phyloP scores from a whole-genome alignment of 2,888 invertebrate genomes.

The Oxyteleia sp. region DNA sequence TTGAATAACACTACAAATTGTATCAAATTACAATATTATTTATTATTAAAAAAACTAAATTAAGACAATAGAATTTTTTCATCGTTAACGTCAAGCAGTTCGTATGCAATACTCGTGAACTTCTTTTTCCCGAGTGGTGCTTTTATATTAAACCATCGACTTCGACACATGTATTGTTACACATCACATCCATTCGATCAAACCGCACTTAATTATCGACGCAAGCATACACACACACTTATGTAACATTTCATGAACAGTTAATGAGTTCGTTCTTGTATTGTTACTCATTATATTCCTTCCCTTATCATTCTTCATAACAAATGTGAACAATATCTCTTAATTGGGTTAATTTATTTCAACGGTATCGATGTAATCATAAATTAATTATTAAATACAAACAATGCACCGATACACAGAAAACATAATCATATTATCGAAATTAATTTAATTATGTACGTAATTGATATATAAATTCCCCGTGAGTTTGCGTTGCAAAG shows the following conservation, averaged over 20 bases:
- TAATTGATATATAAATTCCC: too few species aligned
- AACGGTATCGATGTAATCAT: background rate
- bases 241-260: background rate
- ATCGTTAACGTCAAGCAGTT: background rate
- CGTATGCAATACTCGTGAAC: background rate
- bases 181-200: background rate
- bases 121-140: background rate
- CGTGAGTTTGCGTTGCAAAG: too few species aligned
- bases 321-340: slow-evolving; percentile 15
- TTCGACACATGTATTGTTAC: background rate
- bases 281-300: background rate
- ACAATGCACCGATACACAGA: background rate
- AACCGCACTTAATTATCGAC: background rate
- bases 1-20: too few species aligned
- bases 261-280: background rate
- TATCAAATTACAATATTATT: too few species aligned
- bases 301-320: background rate
- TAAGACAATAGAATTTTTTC: background rate
- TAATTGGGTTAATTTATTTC: slow-evolving; percentile 10
- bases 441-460: background rate
- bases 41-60: background rate
- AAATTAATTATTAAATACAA: background rate
- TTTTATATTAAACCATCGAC: background rate
- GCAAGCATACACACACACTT: background rate
- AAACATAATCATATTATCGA: background rate